Evolutionary conservation across 2,113 vertebrate genomes (phyloP).

Genomic region (Platysteira castanea): DNA sequence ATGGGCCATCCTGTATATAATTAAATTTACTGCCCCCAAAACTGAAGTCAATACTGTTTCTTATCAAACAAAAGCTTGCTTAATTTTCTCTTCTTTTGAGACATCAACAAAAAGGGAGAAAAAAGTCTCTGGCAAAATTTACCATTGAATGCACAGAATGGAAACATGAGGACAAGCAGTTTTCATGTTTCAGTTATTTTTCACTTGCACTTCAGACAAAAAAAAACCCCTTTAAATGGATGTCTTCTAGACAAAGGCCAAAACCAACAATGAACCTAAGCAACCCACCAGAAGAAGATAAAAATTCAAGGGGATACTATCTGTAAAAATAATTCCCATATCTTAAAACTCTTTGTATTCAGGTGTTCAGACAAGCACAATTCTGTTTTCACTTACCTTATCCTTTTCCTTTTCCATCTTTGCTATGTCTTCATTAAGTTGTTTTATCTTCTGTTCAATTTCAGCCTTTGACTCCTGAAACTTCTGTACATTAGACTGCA

Average conservation of each 20-base stretch:
- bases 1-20: not conserved
- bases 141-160: not conserved
- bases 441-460: conserved; percentile 75
- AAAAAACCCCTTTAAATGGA: not conserved
- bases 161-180: not conserved
- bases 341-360: not conserved
- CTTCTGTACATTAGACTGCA: conserved; percentile 75
- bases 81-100: not conserved
- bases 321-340: not conserved
- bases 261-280: not conserved
- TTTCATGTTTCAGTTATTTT: not conserved
- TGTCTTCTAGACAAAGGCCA: not conserved
- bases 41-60: not conserved
- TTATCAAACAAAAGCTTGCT: not conserved
- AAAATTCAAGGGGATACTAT: not conserved
- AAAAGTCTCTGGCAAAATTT: not conserved
- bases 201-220: not conserved
- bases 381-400: conserved; percentile 71
- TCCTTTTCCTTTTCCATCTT: conserved; percentile 84
- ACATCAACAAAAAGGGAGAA: not conserved
- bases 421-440: conserved; percentile 79
- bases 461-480: conserved; percentile 76
- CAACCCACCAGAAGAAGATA: not conserved
- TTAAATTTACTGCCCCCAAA: not conserved
- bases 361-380: not conserved